Evolutionary conservation across 2,797 vertebrate species (phyloP).

Genomic region (Chelmon rostratus): DNA sequence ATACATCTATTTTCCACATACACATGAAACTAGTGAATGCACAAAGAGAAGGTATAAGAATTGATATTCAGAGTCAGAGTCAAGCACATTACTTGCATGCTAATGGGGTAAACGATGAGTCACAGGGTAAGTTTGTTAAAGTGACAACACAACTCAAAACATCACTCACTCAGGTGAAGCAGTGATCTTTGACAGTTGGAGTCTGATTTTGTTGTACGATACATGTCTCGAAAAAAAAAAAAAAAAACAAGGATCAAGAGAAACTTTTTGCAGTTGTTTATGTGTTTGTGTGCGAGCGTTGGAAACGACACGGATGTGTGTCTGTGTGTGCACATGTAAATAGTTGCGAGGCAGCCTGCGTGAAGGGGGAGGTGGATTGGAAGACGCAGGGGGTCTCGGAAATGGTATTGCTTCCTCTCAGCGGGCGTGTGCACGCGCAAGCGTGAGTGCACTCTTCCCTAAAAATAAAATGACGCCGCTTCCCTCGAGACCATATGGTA

Average conservation of each 20-base stretch:
- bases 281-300: neutral
- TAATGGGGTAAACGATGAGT: slow-evolving; percentile 56
- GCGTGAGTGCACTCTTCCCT: slow-evolving; percentile 41
- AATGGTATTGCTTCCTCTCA: slow-evolving; percentile 64
- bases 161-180: neutral
- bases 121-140: slow-evolving; percentile 49
- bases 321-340: neutral
- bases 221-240: neutral
- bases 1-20: slow-evolving; percentile 11
- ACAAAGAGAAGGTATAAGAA: slow-evolving; percentile 24
- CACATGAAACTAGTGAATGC: neutral
- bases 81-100: slow-evolving; percentile 34
- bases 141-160: slow-evolving; percentile 21
- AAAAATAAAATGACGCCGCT: slow-evolving; percentile 68
- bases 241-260: neutral
- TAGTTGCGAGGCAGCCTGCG: neutral
- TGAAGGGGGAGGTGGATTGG: slow-evolving; percentile 32
- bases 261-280: slow-evolving; percentile 9
- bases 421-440: slow-evolving; percentile 37
- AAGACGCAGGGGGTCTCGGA: slow-evolving; percentile 47
- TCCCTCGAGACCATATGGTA: slow-evolving; percentile 61
- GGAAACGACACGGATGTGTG: neutral
- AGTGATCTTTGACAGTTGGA: neutral
- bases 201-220: neutral
- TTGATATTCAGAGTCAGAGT: slow-evolving; percentile 53